Conservation (phyloP, 2,113 vertebrate species). For the Procavia capensis region DNA sequence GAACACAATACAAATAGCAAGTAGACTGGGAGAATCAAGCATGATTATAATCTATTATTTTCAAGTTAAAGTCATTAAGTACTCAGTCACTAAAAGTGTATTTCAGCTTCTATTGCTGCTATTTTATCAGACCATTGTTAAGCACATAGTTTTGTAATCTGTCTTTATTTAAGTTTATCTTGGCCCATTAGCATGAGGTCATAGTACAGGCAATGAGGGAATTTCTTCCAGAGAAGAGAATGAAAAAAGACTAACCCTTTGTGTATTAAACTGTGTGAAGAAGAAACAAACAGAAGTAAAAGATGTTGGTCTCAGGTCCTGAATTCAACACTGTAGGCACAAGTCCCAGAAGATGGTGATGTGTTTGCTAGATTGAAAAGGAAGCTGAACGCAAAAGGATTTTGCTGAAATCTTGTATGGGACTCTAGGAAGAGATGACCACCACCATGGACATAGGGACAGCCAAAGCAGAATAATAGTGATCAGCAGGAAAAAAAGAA, state of each 20-base stretch:
- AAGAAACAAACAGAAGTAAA: background rate
- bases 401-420: background rate
- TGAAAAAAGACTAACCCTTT: background rate
- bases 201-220: background rate
- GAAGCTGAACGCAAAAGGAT: background rate
- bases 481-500: background rate
- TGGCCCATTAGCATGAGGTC: background rate
- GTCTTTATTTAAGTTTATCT: background rate
- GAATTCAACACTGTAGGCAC: background rate
- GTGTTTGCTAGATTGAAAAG: background rate
- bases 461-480: background rate
- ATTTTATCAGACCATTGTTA: background rate
- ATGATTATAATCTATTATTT: background rate
- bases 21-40: background rate
- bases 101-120: background rate
- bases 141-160: background rate
- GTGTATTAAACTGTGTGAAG: background rate
- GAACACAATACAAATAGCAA: constrained; percentile 5
- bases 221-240: background rate
- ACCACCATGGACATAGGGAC: background rate
- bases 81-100: background rate
- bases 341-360: background rate
- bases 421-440: background rate
- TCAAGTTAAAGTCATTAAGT: background rate
- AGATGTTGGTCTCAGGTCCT: background rate